Percentiles rank a stretch among this genome's conserved stretches.
These are phyloP conservation scores for Danio albolineatus DNA, from an alignment of 2,797 vertebrate genomes.

Conservation along the genomic window DNA sequence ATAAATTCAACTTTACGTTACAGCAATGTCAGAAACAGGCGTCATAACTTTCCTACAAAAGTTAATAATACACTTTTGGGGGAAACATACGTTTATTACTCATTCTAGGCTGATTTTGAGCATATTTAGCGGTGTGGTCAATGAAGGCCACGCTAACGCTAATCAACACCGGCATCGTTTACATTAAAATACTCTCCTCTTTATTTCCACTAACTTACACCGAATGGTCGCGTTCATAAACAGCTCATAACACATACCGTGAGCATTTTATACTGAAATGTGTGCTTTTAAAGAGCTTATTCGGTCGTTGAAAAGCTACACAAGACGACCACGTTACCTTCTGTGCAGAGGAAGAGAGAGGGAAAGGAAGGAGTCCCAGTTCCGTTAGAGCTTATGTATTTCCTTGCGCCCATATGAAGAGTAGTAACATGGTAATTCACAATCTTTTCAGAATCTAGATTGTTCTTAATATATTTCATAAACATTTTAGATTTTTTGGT, in stretches of 20 bases:
- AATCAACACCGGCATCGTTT: background rate
- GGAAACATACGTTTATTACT: background rate
- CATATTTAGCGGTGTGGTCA: background rate
- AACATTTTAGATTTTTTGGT: no score
- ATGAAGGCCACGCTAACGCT: conserved; percentile 16
- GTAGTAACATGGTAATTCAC: background rate
- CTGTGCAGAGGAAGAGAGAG: conserved; percentile 76
- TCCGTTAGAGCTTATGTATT: conserved; percentile 63
- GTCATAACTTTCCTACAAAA: background rate
- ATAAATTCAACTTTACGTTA: no score
- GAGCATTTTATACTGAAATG: background rate
- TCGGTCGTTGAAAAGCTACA: background rate
- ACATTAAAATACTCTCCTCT: background rate
- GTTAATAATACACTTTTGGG: fast-evolving
- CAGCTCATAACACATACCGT: background rate
- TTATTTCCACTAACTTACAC: background rate
- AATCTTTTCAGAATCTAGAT: background rate
- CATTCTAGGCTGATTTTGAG: background rate
- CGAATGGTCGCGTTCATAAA: fast-evolving
- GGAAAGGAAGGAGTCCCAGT: conserved; percentile 74
- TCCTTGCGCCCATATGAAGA: conserved; percentile 60
- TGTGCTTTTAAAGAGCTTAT: background rate
- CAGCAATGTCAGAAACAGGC: no score
- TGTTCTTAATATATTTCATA: fast-evolving
- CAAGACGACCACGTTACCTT: conserved; percentile 83